phyloP scores from a whole-genome alignment of 2,113 vertebrate species.

The Tachycineta bicolor region DNA sequence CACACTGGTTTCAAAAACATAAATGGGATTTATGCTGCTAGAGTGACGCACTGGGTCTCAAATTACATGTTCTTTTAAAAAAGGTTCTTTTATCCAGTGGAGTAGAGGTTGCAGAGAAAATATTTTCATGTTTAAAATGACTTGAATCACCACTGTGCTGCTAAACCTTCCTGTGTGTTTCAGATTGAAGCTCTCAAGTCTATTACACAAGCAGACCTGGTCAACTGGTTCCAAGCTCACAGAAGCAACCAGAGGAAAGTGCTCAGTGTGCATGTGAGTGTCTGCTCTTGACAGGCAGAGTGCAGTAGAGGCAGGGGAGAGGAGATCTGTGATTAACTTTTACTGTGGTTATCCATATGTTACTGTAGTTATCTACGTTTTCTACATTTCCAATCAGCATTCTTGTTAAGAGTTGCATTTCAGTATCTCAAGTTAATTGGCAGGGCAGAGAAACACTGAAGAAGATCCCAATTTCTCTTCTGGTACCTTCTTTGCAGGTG shows the following conservation, averaged over 20 bases:
- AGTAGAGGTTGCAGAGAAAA: neutral
- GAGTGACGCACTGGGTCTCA: neutral
- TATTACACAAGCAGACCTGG: constrained; percentile 84
- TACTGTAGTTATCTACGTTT: rapidly evolving
- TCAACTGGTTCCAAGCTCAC: constrained; percentile 87
- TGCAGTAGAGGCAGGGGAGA: rapidly evolving
- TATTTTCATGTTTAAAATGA: neutral
- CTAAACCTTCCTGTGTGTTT: neutral
- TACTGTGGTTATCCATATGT: neutral
- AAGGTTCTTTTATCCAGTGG: neutral
- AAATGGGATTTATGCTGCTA: neutral
- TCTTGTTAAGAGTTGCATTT: neutral
- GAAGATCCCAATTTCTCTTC: neutral
- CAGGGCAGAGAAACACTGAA: neutral
- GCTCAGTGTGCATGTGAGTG: constrained; percentile 92
- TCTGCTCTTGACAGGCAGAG: neutral
- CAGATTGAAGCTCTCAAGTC: constrained; percentile 91
- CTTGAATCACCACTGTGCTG: neutral
- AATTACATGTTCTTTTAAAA: neutral
- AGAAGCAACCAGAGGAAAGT: constrained; percentile 78
- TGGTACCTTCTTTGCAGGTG: constrained; percentile 76
- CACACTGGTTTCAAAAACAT: rapidly evolving
- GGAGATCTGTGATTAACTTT: neutral
- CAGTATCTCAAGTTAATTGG: neutral
- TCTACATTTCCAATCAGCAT: neutral